These are phyloP conservation scores for Cyrtodaria siliqua DNA, from an alignment of 2,888 invertebrate genomes.

Conservation along the genomic window DNA sequence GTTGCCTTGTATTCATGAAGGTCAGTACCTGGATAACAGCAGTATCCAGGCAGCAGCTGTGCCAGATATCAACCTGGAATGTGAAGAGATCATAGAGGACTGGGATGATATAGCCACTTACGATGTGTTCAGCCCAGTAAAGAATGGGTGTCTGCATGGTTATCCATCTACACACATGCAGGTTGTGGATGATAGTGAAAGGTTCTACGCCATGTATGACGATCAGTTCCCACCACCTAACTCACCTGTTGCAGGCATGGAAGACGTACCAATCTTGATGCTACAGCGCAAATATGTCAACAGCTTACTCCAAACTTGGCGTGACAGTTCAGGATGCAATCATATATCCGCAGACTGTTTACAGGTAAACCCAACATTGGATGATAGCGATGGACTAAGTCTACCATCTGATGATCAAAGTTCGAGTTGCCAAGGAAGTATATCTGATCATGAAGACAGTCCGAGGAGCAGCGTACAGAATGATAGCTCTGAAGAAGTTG, in stretches of 20 bases:
- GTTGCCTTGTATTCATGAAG: conserved; percentile 29
- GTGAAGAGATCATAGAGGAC: conserved; percentile 55
- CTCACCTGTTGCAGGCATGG: conserved; percentile 12
- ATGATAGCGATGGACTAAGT: conserved; percentile 24
- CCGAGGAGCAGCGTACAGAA: no score
- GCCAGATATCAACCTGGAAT: conserved; percentile 47
- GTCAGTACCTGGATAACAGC: conserved; percentile 25
- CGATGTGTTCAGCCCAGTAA: background rate
- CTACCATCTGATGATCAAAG: conserved; percentile 15
- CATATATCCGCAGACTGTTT: conserved; percentile 17
- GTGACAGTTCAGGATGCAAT: conserved; percentile 26
- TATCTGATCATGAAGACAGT: background rate
- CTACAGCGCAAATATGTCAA: conserved; percentile 26
- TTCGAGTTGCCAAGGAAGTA: background rate
- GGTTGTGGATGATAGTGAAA: conserved; percentile 6
- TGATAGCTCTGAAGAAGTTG: no score
- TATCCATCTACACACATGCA: background rate
- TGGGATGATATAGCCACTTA: conserved; percentile 45
- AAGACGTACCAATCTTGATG: conserved; percentile 9
- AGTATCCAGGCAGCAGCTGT: background rate
- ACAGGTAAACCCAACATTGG: conserved; percentile 18
- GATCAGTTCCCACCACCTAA: conserved; percentile 27
- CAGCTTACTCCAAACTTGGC: conserved; percentile 43
- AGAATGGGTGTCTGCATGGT: conserved; percentile 19
- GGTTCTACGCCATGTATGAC: conserved; percentile 28